Percentiles rank a stretch among this genome's conserved stretches.
phyloP scores from a whole-genome alignment of 1,140 invertebrate species.

The Charaxes varanes region DNA sequence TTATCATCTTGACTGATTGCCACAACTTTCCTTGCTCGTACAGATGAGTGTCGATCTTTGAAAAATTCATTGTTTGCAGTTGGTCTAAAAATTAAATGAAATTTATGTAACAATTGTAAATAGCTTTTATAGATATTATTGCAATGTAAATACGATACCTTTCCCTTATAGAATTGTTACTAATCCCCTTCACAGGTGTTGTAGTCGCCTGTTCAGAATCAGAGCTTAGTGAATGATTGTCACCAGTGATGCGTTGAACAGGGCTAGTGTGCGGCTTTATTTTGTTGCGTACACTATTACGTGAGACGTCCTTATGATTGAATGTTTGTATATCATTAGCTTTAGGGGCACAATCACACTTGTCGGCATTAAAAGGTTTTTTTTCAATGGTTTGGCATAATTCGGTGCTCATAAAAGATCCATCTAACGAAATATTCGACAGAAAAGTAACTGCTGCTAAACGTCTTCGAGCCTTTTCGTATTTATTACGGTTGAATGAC shows the following conservation, averaged over 20 bases:
- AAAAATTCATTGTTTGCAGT: slow-evolving; percentile 76
- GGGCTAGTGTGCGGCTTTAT: slow-evolving; percentile 48
- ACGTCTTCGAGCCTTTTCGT: slow-evolving; percentile 76
- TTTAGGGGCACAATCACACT: slow-evolving; percentile 34
- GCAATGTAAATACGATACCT: slow-evolving; percentile 59
- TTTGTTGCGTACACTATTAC: slow-evolving; percentile 33
- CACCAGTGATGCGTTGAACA: slow-evolving; percentile 53
- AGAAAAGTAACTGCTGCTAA: slow-evolving; percentile 93
- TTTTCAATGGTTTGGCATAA: slow-evolving; percentile 44
- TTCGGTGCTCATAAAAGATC: slow-evolving; percentile 86
- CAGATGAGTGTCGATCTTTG: slow-evolving; percentile 74
- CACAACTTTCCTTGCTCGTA: slow-evolving; percentile 65
- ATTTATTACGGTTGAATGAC: slow-evolving; percentile 56
- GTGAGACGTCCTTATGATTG: slow-evolving; percentile 28
- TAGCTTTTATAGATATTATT: slow-evolving; percentile 3
- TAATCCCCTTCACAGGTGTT: slow-evolving; percentile 41
- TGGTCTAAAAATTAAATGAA: slow-evolving; percentile 55
- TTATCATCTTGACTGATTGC: slow-evolving; percentile 78
- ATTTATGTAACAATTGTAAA: slow-evolving; percentile 1
- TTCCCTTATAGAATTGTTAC: slow-evolving; percentile 75
- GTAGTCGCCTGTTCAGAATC: slow-evolving; percentile 78
- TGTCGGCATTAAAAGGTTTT: slow-evolving; percentile 39
- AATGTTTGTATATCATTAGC: slow-evolving; percentile 29
- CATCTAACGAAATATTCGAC: slow-evolving; percentile 95
- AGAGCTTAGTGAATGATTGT: slow-evolving; percentile 77